phyloP scores from a whole-genome alignment of 1,140 invertebrate genomes.

The Megathymus violae region DNA sequence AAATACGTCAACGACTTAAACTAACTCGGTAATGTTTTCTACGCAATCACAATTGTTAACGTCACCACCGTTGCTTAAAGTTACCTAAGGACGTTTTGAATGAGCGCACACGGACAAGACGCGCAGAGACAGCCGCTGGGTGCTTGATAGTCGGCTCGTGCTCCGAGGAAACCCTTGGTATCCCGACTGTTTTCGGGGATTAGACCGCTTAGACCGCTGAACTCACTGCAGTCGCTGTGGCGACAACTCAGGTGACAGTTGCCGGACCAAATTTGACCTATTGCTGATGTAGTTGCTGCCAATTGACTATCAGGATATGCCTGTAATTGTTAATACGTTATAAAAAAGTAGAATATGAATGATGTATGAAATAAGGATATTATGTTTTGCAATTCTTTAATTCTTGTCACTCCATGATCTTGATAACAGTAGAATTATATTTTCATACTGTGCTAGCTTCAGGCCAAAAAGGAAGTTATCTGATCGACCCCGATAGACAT shows the following conservation, averaged over 20 bases:
- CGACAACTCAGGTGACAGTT: slow-evolving; percentile 50
- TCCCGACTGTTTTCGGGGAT: not conserved
- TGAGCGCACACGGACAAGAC: slow-evolving; percentile 49
- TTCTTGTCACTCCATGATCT: too few species aligned
- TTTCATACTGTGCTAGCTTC: too few species aligned
- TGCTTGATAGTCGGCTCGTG: slow-evolving; percentile 6
- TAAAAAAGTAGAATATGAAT: too few species aligned
- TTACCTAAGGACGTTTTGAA: slow-evolving; percentile 51
- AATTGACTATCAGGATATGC: slow-evolving; percentile 45
- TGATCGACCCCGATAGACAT: too few species aligned
- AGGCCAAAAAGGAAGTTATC: too few species aligned
- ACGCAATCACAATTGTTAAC: too few species aligned
- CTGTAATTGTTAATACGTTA: slow-evolving; percentile 34
- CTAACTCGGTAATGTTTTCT: too few species aligned
- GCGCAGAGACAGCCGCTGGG: slow-evolving; percentile 46
- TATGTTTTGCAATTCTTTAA: too few species aligned
- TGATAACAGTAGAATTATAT: too few species aligned
- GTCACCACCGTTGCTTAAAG: too few species aligned
- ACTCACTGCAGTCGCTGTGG: slow-evolving; percentile 23
- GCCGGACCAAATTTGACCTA: slow-evolving; percentile 58
- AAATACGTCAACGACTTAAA: too few species aligned
- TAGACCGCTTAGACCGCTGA: slow-evolving; percentile 32
- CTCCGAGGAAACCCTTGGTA: not conserved
- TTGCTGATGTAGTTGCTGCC: slow-evolving; percentile 45
- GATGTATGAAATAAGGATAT: too few species aligned